Evolutionary conservation across 2,888 invertebrate species (phyloP), one percentile per base, ranked within the genome.

Genomic region (Poecilobothrus nobilitatus): DNA sequence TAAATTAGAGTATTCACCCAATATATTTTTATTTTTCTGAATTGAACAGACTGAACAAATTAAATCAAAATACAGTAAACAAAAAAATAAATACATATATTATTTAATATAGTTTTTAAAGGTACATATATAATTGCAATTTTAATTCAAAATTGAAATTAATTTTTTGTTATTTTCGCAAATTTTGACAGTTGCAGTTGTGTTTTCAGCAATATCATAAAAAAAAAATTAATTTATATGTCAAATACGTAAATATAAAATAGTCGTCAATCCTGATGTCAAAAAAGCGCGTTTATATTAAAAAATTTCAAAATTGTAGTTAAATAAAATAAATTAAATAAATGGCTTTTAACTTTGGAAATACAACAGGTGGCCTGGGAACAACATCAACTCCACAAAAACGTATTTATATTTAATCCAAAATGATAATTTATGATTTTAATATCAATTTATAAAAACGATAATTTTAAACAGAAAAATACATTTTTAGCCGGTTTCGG

Each of bases 401-500:
- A 83, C 86, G 87, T 87, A 80, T 84, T 84, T 76, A 63, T 33
- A 66, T 7, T 12, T 10, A 20, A 9, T 62, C 20, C 1, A 21
- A 62, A 62, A 21, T 7, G 12, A 12, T 10, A 63, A 21, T 9
- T 22, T 27, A 27, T 64, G 5, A 64, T 15, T 64, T 7, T 33
- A 18, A 21, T 20, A n/a, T 22, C 21, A 63, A n/a, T n/a, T n/a
- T n/a, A n/a, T n/a, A 9, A 20, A 62, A 62, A 20, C 5, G 3
- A 62, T 62, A 20, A 63, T 63, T 21, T 22, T 10, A 21, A 21
- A 21, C 9, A 62, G 12, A 62, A 20, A 61, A 62, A 79, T 84
- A 74, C 82, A 70, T 85, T 85, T 7, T 78, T 80, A n/a, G 78
- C 84, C 15, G 76, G 83, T 10, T 86, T 87, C 76, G 86, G 85